These are phyloP conservation scores for Thunnus maccoyii DNA, from an alignment of 2,113 vertebrate species.

Conservation along the genomic window DNA sequence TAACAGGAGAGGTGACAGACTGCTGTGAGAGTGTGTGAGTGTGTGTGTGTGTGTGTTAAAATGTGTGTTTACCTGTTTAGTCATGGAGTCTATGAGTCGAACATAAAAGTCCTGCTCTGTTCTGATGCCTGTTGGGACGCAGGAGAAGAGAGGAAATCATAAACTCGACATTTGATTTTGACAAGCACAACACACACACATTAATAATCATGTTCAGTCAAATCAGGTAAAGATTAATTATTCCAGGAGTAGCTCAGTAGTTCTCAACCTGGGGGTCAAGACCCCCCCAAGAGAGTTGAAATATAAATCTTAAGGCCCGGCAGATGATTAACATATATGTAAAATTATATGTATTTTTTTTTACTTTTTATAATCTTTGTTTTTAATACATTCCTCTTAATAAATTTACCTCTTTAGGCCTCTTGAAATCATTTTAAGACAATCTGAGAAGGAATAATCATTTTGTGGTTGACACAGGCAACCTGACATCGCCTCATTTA, in stretches of 20 bases:
- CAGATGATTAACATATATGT: neutral
- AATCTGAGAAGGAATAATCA: neutral
- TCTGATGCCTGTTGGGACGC: conserved; percentile 76
- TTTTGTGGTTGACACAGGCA: neutral
- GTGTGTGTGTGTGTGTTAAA: conserved; percentile 18
- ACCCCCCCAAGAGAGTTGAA: no score
- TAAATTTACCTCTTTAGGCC: neutral
- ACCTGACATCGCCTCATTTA: conserved; percentile 9
- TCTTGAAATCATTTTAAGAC: neutral
- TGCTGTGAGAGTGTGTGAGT: neutral
- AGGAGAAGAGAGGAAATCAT: conserved; percentile 33
- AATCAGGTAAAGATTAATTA: neutral
- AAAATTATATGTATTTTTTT: neutral
- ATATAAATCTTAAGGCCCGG: neutral
- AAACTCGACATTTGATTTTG: conserved; percentile 7
- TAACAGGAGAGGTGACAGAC: conserved; percentile 75
- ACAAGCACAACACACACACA: neutral
- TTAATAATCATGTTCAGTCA: neutral
- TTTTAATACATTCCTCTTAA: neutral
- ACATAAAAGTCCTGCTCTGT: conserved; percentile 84
- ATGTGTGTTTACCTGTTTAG: conserved; percentile 77
- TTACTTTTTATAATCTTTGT: neutral
- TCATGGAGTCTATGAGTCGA: conserved; percentile 83
- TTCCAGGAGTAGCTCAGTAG: no score
- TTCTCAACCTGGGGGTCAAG: no score